Evolutionary conservation across 2,797 vertebrate genomes (phyloP).

Genomic region (Buphagus erythrorhynchus): DNA sequence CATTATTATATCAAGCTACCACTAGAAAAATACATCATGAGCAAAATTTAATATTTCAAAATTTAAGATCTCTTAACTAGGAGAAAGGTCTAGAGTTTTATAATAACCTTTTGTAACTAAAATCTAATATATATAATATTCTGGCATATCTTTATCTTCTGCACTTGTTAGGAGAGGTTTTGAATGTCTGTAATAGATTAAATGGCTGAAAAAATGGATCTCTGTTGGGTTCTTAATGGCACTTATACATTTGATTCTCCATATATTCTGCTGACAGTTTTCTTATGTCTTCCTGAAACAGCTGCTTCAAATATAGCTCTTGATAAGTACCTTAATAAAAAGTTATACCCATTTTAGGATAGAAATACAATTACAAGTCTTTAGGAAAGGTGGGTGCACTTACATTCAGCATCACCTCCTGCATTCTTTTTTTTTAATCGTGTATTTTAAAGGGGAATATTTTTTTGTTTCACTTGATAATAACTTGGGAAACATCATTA

Average conservation of each 20-base stretch:
- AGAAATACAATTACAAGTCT: not conserved
- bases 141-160: not conserved
- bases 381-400: not conserved
- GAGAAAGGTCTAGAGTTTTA: not conserved
- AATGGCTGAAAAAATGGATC: not conserved
- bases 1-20: not conserved
- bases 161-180: not conserved
- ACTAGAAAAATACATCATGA: not conserved
- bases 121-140: not conserved
- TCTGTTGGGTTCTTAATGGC: not conserved
- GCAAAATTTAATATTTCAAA: not conserved
- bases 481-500: not conserved
- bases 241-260: not conserved
- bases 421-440: fast-evolving
- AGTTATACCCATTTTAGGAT: not conserved
- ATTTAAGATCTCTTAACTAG: not conserved
- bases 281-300: not conserved
- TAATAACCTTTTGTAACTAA: not conserved
- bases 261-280: not conserved
- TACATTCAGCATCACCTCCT: not conserved
- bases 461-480: not conserved
- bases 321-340: not conserved
- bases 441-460: not conserved
- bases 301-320: not conserved
- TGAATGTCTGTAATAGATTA: not conserved